phyloP scores from a whole-genome alignment of 2,797 vertebrate genomes.

The Acipenser oxyrinchus region DNA sequence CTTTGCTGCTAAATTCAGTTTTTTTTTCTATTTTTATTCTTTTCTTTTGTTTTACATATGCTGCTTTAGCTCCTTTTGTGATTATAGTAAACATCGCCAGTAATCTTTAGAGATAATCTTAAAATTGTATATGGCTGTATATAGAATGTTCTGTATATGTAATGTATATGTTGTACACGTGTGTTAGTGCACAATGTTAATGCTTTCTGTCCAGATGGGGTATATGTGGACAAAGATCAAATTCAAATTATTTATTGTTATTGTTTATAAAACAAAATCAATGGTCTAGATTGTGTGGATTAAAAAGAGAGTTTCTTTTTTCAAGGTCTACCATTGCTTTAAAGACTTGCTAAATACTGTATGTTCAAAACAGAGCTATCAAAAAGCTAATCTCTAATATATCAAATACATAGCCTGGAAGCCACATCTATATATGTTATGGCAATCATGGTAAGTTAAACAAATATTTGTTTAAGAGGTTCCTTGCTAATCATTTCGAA shows the following conservation, averaged over 20 bases:
- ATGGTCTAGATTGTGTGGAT: constrained; percentile 6
- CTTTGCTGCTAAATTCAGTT: no score
- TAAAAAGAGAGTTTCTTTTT: neutral
- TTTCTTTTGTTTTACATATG: constrained; percentile 24
- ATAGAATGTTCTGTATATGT: constrained; percentile 64
- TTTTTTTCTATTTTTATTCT: constrained; percentile 25
- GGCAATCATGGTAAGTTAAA: no score
- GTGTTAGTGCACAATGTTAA: constrained; percentile 59
- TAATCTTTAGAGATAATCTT: constrained; percentile 58
- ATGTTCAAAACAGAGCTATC: neutral
- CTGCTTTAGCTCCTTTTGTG: constrained; percentile 41
- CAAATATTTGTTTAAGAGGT: no score
- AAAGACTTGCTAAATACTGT: neutral
- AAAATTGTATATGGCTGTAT: constrained; percentile 69
- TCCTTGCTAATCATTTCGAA: no score
- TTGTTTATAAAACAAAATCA: constrained; percentile 31
- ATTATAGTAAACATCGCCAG: constrained; percentile 52
- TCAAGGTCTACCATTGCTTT: neutral
- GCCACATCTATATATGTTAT: neutral
- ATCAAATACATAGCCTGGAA: neutral
- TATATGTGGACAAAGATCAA: constrained; percentile 42
- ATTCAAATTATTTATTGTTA: constrained; percentile 52
- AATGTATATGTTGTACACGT: constrained; percentile 70
- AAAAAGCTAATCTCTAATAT: neutral
- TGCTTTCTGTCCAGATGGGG: constrained; percentile 46